These are phyloP conservation scores for Melipona beecheii DNA, from an alignment of 2,888 invertebrate genomes.

Conservation along the genomic window DNA sequence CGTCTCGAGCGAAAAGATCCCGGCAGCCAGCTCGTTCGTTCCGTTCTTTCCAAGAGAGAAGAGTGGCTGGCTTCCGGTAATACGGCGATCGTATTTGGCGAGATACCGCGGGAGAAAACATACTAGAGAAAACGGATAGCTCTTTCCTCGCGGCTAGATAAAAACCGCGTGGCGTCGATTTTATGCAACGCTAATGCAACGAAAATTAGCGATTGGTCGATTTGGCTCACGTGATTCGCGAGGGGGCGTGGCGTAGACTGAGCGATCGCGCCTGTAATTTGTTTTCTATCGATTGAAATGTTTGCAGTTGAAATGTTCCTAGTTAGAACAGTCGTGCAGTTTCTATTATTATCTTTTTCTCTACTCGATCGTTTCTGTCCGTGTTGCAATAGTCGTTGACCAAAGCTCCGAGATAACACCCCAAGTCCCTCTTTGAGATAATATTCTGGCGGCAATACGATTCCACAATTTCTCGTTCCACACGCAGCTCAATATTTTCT, in stretches of 20 bases:
- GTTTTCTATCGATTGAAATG: too few relatives aligned
- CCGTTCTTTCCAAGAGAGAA: neutral
- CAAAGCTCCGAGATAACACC: neutral
- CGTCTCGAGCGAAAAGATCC: neutral
- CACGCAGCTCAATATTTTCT: neutral
- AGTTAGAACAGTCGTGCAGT: too few relatives aligned
- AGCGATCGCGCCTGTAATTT: too few relatives aligned
- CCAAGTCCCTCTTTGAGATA: neutral
- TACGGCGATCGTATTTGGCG: constrained; percentile 41
- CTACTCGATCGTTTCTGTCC: too few relatives aligned
- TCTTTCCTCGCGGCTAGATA: neutral
- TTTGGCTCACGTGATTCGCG: too few relatives aligned
- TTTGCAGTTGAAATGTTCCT: too few relatives aligned
- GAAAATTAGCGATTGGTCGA: too few relatives aligned
- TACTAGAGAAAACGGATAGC: constrained; percentile 9
- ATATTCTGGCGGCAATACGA: neutral
- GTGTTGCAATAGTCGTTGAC: neutral
- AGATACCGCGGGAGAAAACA: constrained; percentile 17
- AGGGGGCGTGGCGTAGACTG: too few relatives aligned
- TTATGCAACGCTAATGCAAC: too few relatives aligned
- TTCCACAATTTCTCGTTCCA: neutral
- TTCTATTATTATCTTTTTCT: too few relatives aligned
- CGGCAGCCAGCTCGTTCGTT: neutral
- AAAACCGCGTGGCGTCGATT: too few relatives aligned
- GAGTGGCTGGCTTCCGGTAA: constrained; percentile 16